Conservation (phyloP, 1,140 invertebrate genomes). For the Drosophila repletoides region DNA sequence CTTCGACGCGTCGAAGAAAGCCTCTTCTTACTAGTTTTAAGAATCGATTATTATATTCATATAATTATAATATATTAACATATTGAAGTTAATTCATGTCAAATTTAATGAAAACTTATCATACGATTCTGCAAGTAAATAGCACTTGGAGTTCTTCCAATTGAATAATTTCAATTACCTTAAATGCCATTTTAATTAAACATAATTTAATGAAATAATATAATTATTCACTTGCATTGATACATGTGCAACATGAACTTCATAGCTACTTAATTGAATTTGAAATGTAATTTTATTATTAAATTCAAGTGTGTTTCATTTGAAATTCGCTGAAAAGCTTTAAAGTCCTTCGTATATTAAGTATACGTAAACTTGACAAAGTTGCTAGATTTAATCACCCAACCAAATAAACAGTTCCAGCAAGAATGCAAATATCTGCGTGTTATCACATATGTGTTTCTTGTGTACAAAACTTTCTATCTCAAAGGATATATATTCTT, state of each 20-base stretch:
- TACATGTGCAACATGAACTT: neutral
- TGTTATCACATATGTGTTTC: neutral
- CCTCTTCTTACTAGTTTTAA: too few species aligned
- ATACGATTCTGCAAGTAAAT: neutral
- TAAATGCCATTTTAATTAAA: conserved; percentile 15
- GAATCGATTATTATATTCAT: too few species aligned
- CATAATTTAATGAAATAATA: conserved; percentile 8
- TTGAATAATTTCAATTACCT: neutral
- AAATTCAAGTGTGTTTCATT: neutral
- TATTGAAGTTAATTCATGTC: conserved; percentile 4
- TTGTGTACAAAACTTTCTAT: conserved; percentile 1
- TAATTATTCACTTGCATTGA: neutral
- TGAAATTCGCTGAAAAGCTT: too few species aligned
- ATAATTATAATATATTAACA: neutral
- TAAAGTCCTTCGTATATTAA: too few species aligned
- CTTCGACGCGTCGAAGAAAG: too few species aligned
- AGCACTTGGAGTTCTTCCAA: neutral
- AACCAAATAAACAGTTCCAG: conserved; percentile 1
- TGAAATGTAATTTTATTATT: neutral
- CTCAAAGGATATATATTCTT: conserved; percentile 11
- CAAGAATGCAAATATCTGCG: neutral
- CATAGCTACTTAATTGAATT: conserved; percentile 5
- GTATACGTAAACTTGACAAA: neutral
- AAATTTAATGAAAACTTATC: neutral
- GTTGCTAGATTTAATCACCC: conserved; percentile 5